Conservation (phyloP, 2,797 vertebrate species). For the Bradypodion ventrale region DNA sequence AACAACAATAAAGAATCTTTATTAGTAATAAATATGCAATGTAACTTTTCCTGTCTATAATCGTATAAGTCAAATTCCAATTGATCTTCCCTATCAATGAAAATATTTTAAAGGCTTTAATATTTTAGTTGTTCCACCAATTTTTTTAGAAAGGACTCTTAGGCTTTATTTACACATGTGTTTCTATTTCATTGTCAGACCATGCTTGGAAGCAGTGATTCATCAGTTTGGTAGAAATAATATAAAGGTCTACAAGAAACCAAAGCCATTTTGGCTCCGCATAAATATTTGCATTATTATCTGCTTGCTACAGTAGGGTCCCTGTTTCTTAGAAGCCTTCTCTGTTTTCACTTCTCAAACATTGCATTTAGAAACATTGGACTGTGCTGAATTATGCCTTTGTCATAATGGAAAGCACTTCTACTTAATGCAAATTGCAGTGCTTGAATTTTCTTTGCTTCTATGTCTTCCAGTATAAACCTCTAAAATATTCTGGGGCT, state of each 20-base stretch:
- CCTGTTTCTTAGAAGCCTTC: neutral
- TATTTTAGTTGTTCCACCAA: neutral
- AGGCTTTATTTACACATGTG: constrained; percentile 16
- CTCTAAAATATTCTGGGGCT: neutral
- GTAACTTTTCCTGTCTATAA: neutral
- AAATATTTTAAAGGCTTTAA: neutral
- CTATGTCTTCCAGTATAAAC: neutral
- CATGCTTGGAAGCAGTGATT: neutral
- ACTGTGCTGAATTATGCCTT: neutral
- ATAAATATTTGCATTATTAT: neutral
- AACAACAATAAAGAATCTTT: neutral
- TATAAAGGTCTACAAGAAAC: neutral
- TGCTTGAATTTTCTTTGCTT: neutral
- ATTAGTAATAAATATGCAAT: neutral
- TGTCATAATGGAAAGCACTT: neutral
- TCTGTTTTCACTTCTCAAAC: constrained; percentile 8
- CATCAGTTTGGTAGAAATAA: neutral
- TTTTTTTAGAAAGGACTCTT: neutral
- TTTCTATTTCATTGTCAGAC: neutral
- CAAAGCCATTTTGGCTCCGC: neutral
- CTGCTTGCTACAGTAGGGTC: constrained; percentile 1
- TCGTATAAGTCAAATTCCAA: neutral
- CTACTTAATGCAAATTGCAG: neutral
- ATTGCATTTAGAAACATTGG: neutral
- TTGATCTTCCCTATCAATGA: neutral